Evolutionary conservation across 2,113 vertebrate genomes (phyloP).

Genomic region (Larimichthys polyactis): DNA sequence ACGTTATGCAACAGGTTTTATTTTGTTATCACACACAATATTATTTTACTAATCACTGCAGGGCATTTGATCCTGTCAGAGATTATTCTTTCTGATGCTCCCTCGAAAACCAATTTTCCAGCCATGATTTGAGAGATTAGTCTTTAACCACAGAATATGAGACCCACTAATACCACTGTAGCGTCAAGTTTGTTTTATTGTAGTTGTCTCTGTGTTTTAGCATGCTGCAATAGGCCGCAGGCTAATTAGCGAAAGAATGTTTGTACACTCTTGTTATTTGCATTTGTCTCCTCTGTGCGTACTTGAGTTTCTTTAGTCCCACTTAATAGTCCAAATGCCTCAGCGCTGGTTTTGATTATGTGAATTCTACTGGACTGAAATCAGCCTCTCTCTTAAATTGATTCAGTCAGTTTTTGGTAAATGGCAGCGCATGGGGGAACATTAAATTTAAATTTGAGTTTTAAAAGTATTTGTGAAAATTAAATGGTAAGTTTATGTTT

Average conservation of each 20-base stretch:
- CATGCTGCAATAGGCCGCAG: conserved; percentile 40
- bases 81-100: conserved; percentile 12
- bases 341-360: conserved; percentile 48
- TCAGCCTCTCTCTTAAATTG: conserved; percentile 27
- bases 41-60: conserved; percentile 9
- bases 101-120: conserved; percentile 16
- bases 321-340: conserved; percentile 21
- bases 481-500: conserved; percentile 23
- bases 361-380: conserved; percentile 40
- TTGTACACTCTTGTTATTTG: conserved; percentile 35
- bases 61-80: neutral
- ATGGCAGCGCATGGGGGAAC: conserved; percentile 12
- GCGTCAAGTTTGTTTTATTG: conserved; percentile 53
- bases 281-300: conserved; percentile 15
- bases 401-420: conserved; percentile 28
- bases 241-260: conserved; percentile 52
- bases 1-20: neutral
- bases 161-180: conserved; percentile 47
- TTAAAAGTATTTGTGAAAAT: conserved; percentile 40
- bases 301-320: conserved; percentile 23
- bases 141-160: conserved; percentile 42
- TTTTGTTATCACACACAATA: neutral
- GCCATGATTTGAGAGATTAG: conserved; percentile 38
- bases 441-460: conserved; percentile 12
- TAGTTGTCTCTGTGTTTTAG: conserved; percentile 41